Evolutionary conservation across 1,140 invertebrate genomes (phyloP), one percentile per base, ranked within the genome.

Genomic region (Zaprionus gabonicus): DNA sequence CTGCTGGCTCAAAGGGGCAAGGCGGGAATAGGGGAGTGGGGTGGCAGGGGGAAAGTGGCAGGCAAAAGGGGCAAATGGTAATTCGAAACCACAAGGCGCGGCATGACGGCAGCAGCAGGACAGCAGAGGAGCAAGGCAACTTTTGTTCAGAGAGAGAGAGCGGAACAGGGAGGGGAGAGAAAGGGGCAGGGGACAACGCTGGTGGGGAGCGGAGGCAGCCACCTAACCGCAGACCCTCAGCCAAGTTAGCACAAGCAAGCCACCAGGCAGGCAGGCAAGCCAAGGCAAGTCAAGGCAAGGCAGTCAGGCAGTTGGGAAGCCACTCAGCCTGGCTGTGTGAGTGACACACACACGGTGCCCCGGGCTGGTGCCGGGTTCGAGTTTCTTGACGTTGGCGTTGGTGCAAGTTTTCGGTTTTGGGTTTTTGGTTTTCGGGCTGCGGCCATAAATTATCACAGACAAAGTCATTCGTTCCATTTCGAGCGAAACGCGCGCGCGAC

Each of bases 391-490:
- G 46, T 25, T 51, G 17, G 46, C 17, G 78, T 68, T 68, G 84
- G 77, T 88, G 69, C 78, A 90, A 82, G 84, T 81, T 90, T 84
- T 75, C 57, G 83, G 77, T 80, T 72, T 66, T 59, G 36, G 46
- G 58, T 53, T 23, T 38, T 68, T 31, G 55, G 65, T 57, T 68
- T 56, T 68, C 20, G 67, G 68, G 58, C 73, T 82, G 81, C 49
- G 82, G 81, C 71, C 81, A 81, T 91, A 91, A 91, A 91, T 91
- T 91, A 91, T 86, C 77, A 78, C 80, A 91, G 86, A 91, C 86
- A 91, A 91, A 91, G 86, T 91, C 86, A 91, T 91, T 91, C 86
- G 86, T 91, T 91, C 87, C 86, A 87, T 91, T 91, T 91, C 86
- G 71, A 81, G 82, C 79, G 86, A 91, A 90, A 71, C 78, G 74